Conservation (phyloP, 1,140 invertebrate species). For the Chironomus striatipennis region DNA sequence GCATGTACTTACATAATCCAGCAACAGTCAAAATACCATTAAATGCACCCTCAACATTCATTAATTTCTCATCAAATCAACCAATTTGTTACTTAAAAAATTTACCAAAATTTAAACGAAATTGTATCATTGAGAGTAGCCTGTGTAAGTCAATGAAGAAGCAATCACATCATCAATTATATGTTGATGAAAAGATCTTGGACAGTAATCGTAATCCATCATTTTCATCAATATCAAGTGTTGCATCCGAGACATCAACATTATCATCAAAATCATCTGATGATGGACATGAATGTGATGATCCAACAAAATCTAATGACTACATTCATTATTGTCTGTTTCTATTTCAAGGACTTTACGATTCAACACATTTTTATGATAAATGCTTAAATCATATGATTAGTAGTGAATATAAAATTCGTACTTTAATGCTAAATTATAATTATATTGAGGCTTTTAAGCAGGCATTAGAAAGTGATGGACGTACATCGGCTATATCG, state of each 20-base stretch:
- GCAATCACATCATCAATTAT: constrained; percentile 36
- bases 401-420: constrained; percentile 36
- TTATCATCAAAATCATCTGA: constrained; percentile 30
- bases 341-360: constrained; percentile 46
- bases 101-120: constrained; percentile 36
- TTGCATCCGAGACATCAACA: neutral
- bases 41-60: constrained; percentile 33
- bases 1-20: constrained; percentile 36
- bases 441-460: constrained; percentile 37
- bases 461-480: constrained; percentile 33
- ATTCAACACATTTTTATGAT: constrained; percentile 40
- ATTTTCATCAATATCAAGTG: constrained; percentile 30
- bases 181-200: constrained; percentile 38
- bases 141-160: constrained; percentile 29
- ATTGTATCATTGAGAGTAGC: constrained; percentile 35
- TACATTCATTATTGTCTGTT: constrained; percentile 48
- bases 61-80: constrained; percentile 33
- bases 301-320: neutral
- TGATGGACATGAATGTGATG: constrained; percentile 28
- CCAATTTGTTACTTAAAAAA: constrained; percentile 37
- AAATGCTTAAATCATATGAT: constrained; percentile 25
- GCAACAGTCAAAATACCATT: constrained; percentile 30
- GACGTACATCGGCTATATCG: constrained; percentile 32
- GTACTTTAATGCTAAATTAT: constrained; percentile 38
- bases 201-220: constrained; percentile 32